These are phyloP conservation scores for Smittia aterrima DNA, from an alignment of 2,888 invertebrate species.

Conservation along the genomic window DNA sequence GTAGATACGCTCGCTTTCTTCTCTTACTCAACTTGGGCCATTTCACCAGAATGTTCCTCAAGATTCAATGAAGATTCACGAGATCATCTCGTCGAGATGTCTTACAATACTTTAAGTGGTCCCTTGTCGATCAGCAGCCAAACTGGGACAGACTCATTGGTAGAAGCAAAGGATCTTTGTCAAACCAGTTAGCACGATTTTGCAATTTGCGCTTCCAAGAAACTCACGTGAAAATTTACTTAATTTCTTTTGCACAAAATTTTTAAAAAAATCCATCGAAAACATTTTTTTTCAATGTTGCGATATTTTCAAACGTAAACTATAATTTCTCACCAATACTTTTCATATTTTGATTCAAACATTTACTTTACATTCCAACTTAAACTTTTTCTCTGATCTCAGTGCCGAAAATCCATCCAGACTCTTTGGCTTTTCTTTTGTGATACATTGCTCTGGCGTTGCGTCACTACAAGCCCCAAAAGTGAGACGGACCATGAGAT, in stretches of 20 bases:
- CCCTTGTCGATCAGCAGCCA: constrained; percentile 19
- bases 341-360: background rate
- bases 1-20: background rate
- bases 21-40: no score
- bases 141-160: constrained; percentile 8
- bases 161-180: background rate
- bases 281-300: background rate
- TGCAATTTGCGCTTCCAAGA: constrained; percentile 5
- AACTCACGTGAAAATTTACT: constrained; percentile 17
- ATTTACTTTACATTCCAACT: constrained; percentile 16
- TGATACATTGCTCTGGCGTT: constrained; percentile 13
- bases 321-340: background rate
- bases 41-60: no score
- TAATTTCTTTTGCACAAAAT: background rate
- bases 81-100: background rate
- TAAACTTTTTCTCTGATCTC: background rate
- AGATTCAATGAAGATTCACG: no score
- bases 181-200: background rate
- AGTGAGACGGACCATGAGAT: background rate
- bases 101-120: background rate
- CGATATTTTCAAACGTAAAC: background rate
- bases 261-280: background rate
- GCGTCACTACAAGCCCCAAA: background rate
- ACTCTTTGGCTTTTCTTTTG: constrained; percentile 1
- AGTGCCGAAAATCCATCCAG: constrained; percentile 15